Conservation (phyloP, 2,888 invertebrate genomes). For the Bedellia somnulentella region DNA sequence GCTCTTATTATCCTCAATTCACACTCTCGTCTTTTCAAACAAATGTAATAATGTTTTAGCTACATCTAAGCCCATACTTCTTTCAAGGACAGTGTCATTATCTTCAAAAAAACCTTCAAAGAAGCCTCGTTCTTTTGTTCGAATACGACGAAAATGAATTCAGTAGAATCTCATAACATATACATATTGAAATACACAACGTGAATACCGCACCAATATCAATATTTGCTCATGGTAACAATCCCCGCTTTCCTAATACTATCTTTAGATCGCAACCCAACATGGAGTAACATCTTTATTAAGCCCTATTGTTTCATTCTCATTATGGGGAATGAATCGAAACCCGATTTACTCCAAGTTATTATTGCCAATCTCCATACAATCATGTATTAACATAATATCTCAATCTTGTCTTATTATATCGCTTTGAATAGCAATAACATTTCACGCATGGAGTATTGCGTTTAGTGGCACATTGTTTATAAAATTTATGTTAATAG, state of each 20-base stretch:
- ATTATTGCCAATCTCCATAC: conserved; percentile 56
- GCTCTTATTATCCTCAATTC: no score
- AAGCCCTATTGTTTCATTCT: conserved; percentile 46
- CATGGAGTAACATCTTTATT: conserved; percentile 46
- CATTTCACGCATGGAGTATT: conserved; percentile 22
- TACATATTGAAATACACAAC: no score
- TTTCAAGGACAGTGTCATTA: no score
- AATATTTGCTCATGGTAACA: no score
- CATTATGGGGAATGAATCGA: conserved; percentile 50
- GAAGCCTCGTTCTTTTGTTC: no score
- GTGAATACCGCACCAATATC: no score
- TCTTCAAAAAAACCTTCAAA: no score
- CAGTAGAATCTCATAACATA: no score
- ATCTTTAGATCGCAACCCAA: conserved; percentile 24
- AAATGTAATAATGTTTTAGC: no score
- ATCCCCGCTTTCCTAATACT: conserved; percentile 15
- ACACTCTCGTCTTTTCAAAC: no score
- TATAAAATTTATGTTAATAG: conserved; percentile 3
- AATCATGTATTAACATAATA: conserved; percentile 57
- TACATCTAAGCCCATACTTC: no score
- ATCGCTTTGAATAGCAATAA: conserved; percentile 26
- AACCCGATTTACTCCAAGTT: conserved; percentile 15
- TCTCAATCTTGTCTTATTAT: conserved; percentile 46
- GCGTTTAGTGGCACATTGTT: conserved; percentile 4
- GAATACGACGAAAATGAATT: no score